Evolutionary conservation across 2,797 vertebrate genomes (phyloP).

Genomic region (Mormyrops attenuatus): DNA sequence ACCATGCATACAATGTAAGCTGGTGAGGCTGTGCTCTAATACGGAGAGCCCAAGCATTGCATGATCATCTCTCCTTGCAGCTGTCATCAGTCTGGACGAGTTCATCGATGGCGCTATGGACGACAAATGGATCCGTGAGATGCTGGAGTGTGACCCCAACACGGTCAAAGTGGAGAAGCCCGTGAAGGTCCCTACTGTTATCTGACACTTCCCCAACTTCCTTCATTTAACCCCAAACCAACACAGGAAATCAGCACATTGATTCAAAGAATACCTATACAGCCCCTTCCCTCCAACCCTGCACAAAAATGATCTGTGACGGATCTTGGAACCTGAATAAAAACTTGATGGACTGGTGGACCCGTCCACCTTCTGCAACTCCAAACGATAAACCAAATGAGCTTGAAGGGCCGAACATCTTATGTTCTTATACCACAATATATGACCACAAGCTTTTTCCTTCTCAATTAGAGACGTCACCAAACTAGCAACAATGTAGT

Average conservation of each 20-base stretch:
- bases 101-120: slow-evolving; percentile 61
- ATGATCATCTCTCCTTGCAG: slow-evolving; percentile 30
- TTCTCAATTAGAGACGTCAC: neutral
- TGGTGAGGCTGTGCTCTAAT: neutral
- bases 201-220: neutral
- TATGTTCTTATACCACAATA: neutral
- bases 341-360: neutral
- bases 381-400: neutral
- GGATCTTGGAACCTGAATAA: neutral
- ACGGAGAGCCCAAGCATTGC: neutral
- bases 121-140: slow-evolving; percentile 66
- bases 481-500: neutral
- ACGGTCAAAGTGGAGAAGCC: slow-evolving; percentile 57
- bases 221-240: neutral
- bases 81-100: slow-evolving; percentile 64
- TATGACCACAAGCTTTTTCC: neutral
- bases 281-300: too few relatives aligned
- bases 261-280: too few relatives aligned
- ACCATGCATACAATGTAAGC: neutral
- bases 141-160: slow-evolving; percentile 68
- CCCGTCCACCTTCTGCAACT: neutral
- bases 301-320: too few relatives aligned
- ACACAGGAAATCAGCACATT: neutral
- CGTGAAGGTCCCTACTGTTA: slow-evolving; percentile 27
- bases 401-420: neutral